These are phyloP conservation scores for Melanchra persicariae DNA, from an alignment of 2,888 invertebrate species.

Conservation along the genomic window DNA sequence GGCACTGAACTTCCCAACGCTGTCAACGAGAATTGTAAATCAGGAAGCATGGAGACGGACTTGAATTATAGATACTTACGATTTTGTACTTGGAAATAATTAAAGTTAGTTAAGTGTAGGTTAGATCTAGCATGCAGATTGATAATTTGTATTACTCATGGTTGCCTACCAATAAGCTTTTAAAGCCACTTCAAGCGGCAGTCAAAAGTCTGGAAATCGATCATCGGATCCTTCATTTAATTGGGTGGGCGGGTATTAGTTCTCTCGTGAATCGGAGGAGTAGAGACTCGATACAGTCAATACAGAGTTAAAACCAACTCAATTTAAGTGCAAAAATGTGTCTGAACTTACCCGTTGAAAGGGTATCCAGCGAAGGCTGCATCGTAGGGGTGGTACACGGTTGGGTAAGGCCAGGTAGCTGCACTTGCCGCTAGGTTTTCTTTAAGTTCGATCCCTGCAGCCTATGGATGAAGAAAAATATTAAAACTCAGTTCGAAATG, in stretches of 20 bases:
- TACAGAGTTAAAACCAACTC: not conserved
- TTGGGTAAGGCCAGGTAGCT: conserved; percentile 97
- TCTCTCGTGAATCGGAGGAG: not conserved
- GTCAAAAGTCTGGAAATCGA: not conserved
- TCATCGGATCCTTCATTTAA: not conserved
- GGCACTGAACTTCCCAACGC: conserved; percentile 56
- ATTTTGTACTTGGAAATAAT: conserved; percentile 22
- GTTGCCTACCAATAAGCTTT: not conserved
- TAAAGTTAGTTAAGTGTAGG: not conserved
- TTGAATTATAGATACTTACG: conserved; percentile 34
- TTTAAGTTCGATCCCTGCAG: conserved; percentile 96
- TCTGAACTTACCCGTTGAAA: conserved; percentile 96
- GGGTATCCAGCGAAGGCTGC: conserved; percentile 98
- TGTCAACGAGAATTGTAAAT: conserved; percentile 40
- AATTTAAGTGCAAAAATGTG: not conserved
- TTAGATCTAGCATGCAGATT: not conserved
- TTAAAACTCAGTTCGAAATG: not conserved
- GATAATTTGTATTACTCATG: not conserved
- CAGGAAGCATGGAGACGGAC: conserved; percentile 13
- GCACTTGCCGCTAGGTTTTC: conserved; percentile 96
- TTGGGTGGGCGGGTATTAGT: not conserved
- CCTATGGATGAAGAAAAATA: conserved; percentile 88
- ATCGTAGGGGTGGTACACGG: conserved; percentile 98
- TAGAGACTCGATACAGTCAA: not conserved
- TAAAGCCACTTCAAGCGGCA: not conserved